These are phyloP conservation scores for Stegana nigrithorax DNA, from an alignment of 2,888 invertebrate genomes.

Conservation along the genomic window DNA sequence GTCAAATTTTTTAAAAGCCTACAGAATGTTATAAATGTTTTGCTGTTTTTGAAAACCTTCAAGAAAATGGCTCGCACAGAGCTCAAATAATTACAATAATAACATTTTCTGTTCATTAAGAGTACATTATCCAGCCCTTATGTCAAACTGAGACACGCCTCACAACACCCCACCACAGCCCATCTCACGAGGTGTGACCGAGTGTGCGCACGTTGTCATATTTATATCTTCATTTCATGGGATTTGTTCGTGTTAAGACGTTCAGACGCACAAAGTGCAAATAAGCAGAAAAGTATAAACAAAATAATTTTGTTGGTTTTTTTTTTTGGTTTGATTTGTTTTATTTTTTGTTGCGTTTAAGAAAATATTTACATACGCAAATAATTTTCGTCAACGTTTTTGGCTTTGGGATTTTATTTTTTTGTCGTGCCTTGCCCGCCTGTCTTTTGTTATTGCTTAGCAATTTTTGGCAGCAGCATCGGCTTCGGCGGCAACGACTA, in stretches of 20 bases:
- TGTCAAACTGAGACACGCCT: not conserved
- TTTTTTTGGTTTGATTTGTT: no score
- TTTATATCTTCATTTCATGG: no score
- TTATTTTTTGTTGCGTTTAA: not conserved
- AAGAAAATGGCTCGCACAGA: not conserved
- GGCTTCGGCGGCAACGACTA: not conserved
- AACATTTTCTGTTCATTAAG: not conserved
- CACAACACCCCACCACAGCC: no score
- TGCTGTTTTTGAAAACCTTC: no score
- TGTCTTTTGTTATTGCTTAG: not conserved
- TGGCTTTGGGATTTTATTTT: constrained; percentile 13
- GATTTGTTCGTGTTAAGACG: no score
- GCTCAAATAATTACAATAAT: not conserved
- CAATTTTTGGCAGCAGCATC: not conserved
- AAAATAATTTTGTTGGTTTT: no score
- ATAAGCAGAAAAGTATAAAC: not conserved
- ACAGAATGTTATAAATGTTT: no score
- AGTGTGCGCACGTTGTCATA: no score
- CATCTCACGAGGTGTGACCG: no score
- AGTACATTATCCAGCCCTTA: no score
- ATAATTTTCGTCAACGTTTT: constrained; percentile 19
- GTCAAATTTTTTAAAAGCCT: no score
- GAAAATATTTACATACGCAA: constrained; percentile 11
- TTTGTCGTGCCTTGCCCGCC: no score
- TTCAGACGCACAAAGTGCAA: not conserved